Base-by-base conservation (phyloP, 2,888 invertebrate species). In the Andrena bicolor region DNA sequence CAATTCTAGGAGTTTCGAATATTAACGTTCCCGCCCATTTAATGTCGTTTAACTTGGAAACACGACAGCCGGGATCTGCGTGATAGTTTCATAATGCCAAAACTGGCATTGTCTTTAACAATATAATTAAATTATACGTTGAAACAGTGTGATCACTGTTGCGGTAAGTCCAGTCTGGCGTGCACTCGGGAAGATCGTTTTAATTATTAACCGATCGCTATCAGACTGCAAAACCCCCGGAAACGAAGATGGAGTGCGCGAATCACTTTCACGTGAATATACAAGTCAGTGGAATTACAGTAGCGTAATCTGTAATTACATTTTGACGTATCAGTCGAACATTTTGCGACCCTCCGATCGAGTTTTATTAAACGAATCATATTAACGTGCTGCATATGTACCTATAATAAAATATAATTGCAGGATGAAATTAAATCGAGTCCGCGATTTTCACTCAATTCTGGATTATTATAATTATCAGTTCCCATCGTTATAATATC, bases 121-220 rank as follows among this genome's bases (percentile, higher is more conserved):
- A 51, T 49, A 23, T 71, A 71, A 77, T 77, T 72, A 64, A 71
- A 77, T 72, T 65, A 35, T 13, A n/a, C 53, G 32, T 51, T 16
- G 60, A 65, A 16, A 26, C 68, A 13, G 16, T 23, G 68, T 32
- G 68, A 63, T 75, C 35, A 56, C 10, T n/a, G 48, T 48, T 32
- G 63, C 49, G 26, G 49, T 53, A n/a, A 51, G 26, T n/a, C 26
- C 30, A n/a, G 26, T 35, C 51, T n/a, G 16, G n/a, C 41, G 63
- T 26, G 49, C 20, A 23, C 32, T 23, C n/a, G 8, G 16, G 63
- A 23, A 53, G 51, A 49, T 35, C 13, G 28, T 60, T 72, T 64
- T 64, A 64, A 72, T 64, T 53, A 63, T 35, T 51, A 51, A 20
- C 13, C 71, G n/a, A 56, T 63, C 28, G 5, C 10, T 64, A 48